Percentiles rank a stretch among this genome's conserved stretches.
Evolutionary conservation across 2,113 vertebrate genomes (phyloP).

Genomic region (Passer montanus): DNA sequence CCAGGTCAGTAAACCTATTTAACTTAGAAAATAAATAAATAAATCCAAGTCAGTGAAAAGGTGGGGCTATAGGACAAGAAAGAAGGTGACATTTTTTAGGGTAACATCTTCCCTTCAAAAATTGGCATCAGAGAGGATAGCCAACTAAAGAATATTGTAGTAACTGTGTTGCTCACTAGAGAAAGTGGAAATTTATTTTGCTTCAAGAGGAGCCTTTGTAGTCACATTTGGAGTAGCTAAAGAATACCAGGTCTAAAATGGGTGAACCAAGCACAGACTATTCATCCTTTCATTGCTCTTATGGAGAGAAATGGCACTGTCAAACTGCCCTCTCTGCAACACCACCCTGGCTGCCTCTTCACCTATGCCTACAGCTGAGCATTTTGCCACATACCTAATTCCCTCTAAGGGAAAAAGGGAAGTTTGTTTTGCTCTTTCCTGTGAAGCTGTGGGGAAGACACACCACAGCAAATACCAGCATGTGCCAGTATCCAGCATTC

Average conservation of each 20-base stretch:
- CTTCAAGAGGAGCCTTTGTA: not conserved
- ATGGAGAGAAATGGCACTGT: not conserved
- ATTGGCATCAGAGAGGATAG: not conserved
- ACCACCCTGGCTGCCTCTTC: not conserved
- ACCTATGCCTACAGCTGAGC: not conserved
- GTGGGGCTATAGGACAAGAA: not conserved
- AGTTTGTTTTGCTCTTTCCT: not conserved
- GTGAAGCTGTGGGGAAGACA: not conserved
- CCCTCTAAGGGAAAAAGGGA: not conserved
- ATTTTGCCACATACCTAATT: not conserved
- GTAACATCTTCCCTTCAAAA: not conserved
- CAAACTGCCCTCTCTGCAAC: not conserved
- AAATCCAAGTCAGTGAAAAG: not conserved
- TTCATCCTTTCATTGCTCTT: not conserved
- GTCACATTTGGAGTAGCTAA: not conserved
- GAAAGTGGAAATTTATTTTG: not conserved
- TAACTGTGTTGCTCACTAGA: not conserved
- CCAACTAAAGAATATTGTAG: not conserved
- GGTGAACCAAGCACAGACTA: slow-evolving; percentile 3
- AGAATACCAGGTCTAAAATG: not conserved
- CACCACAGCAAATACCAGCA: not conserved
- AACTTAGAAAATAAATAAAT: not conserved
- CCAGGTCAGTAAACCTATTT: not conserved
- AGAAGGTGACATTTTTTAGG: not conserved
- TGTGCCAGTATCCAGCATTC: not conserved